These are phyloP conservation scores for Fringilla coelebs DNA, from an alignment of 2,797 vertebrate species.

Conservation along the genomic window DNA sequence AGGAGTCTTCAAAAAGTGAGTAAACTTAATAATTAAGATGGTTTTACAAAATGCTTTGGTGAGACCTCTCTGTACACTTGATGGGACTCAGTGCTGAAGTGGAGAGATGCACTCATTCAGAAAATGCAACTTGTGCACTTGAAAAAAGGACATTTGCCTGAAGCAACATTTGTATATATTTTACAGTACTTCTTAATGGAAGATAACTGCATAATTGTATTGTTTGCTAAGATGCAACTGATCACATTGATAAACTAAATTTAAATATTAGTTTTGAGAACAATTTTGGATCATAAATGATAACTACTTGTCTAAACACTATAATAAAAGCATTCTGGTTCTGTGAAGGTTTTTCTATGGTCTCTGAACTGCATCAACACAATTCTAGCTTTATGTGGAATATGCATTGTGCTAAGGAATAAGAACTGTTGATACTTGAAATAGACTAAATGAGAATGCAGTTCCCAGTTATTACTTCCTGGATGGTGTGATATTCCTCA, in stretches of 20 bases:
- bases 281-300: constrained; percentile 7
- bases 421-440: background rate
- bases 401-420: background rate
- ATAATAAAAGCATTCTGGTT: constrained; percentile 25
- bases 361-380: background rate
- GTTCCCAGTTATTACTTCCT: background rate
- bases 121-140: constrained; percentile 38
- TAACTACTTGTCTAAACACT: background rate
- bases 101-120: constrained; percentile 20
- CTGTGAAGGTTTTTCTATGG: background rate
- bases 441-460: background rate
- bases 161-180: constrained; percentile 59
- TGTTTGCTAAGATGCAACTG: constrained; percentile 52
- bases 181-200: constrained; percentile 61
- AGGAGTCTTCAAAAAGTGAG: constrained; percentile 29
- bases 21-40: constrained; percentile 6
- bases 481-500: background rate
- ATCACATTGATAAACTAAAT: constrained; percentile 33
- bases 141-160: constrained; percentile 36
- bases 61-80: background rate
- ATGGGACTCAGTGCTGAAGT: background rate
- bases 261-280: constrained; percentile 29
- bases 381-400: background rate
- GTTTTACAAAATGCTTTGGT: background rate
- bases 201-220: constrained; percentile 38